phyloP scores from a whole-genome alignment of 2,113 vertebrate genomes.

The Microcebus lehilahytsara region DNA sequence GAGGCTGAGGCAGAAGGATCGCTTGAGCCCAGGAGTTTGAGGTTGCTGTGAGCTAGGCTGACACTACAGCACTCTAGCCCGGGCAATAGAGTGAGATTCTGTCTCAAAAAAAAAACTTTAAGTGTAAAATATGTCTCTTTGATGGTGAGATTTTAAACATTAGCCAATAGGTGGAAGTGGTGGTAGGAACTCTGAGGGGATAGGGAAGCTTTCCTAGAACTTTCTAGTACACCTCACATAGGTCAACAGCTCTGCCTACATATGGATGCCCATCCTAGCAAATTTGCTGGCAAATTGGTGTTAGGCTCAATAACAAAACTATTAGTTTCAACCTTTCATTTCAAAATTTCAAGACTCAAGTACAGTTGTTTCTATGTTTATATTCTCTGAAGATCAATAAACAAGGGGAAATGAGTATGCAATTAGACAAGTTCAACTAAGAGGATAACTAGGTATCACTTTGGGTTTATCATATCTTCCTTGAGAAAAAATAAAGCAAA shows the following conservation, averaged over 20 bases:
- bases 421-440: constrained; percentile 59
- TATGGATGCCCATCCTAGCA: background rate
- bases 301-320: constrained; percentile 53
- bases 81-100: no score
- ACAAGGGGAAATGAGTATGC: constrained; percentile 61
- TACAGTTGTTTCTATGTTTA: constrained; percentile 63
- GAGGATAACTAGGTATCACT: background rate
- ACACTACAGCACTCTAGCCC: no score
- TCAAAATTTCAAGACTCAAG: constrained; percentile 66
- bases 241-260: background rate
- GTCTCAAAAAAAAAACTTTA: background rate
- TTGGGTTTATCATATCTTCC: constrained; percentile 27
- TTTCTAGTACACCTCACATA: background rate
- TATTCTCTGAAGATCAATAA: constrained; percentile 73
- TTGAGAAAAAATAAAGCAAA: background rate
- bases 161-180: background rate
- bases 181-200: background rate
- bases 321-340: constrained; percentile 48
- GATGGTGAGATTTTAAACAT: background rate
- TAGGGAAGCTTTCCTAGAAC: background rate
- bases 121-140: background rate
- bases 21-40: no score
- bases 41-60: no score
- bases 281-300: constrained; percentile 37
- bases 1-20: no score